Evolutionary conservation across 2,888 invertebrate genomes (phyloP).

Genomic region (Chrysomela aeneicollis): DNA sequence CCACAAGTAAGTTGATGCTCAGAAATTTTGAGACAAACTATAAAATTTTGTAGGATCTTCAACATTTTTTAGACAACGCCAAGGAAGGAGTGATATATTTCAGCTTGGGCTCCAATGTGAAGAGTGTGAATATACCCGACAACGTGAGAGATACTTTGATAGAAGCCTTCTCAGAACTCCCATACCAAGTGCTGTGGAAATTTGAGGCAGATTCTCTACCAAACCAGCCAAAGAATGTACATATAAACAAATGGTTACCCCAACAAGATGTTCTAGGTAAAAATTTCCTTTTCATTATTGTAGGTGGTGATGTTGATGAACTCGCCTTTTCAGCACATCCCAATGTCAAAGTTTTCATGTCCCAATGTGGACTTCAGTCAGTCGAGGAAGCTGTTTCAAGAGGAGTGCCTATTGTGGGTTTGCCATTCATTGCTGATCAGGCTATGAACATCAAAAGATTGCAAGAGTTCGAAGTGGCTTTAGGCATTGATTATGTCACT

Average conservation of each 20-base stretch:
- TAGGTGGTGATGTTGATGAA: neutral
- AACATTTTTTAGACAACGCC: slow-evolving; percentile 54
- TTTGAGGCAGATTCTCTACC: slow-evolving; percentile 57
- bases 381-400: slow-evolving; percentile 51
- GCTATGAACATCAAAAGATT: slow-evolving; percentile 47
- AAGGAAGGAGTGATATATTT: slow-evolving; percentile 58
- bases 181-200: slow-evolving; percentile 61
- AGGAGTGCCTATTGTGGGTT: slow-evolving; percentile 49
- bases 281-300: neutral
- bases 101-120: slow-evolving; percentile 60
- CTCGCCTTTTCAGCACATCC: slow-evolving; percentile 46
- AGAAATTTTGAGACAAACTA: neutral
- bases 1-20: slow-evolving; percentile 50
- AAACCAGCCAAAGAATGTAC: slow-evolving; percentile 57
- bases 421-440: slow-evolving; percentile 53
- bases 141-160: slow-evolving; percentile 52
- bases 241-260: slow-evolving; percentile 61
- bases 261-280: slow-evolving; percentile 62
- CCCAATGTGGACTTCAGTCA: slow-evolving; percentile 52
- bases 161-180: slow-evolving; percentile 56
- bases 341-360: slow-evolving; percentile 50
- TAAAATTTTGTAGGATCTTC: slow-evolving; percentile 51
- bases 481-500: slow-evolving; percentile 44
- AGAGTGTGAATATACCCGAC: slow-evolving; percentile 55
- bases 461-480: slow-evolving; percentile 42